phyloP scores from a whole-genome alignment of 2,797 vertebrate genomes.

The Corythornis leucogaster region DNA sequence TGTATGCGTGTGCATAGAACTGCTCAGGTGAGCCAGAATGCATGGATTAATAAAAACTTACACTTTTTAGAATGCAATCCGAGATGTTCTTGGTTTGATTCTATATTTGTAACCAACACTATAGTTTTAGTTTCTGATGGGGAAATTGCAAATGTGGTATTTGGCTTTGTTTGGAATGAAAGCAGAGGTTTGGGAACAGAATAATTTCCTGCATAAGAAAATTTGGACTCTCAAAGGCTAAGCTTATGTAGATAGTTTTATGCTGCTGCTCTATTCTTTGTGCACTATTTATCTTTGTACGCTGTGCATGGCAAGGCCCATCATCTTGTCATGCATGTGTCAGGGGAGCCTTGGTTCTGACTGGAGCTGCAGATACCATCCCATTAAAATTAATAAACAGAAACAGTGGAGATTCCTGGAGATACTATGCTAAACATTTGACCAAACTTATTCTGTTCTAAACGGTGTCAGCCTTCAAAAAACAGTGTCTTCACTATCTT shows the following conservation, averaged over 20 bases:
- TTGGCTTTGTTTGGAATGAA: neutral
- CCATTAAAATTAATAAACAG: constrained; percentile 46
- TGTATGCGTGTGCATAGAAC: neutral
- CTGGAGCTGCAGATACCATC: neutral
- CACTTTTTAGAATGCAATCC: neutral
- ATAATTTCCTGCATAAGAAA: neutral
- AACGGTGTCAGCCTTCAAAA: constrained; percentile 21
- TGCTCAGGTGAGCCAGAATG: neutral
- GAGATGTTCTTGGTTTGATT: neutral
- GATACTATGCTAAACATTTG: constrained; percentile 14
- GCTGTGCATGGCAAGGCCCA: neutral
- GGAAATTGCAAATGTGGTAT: neutral
- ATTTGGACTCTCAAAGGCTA: neutral
- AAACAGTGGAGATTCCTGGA: neutral
- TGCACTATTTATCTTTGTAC: neutral
- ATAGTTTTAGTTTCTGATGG: neutral
- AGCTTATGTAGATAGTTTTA: neutral
- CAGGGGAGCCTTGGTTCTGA: neutral
- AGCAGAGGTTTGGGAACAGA: neutral
- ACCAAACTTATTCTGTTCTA: constrained; percentile 1
- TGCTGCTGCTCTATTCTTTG: neutral
- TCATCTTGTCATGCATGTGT: neutral
- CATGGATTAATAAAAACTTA: neutral
- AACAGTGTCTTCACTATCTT: neutral
- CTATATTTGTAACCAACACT: neutral